Percentiles rank a stretch among this genome's conserved stretches.
phyloP scores from a whole-genome alignment of 2,888 invertebrate species.

The Hydroisotoma schaefferi region DNA sequence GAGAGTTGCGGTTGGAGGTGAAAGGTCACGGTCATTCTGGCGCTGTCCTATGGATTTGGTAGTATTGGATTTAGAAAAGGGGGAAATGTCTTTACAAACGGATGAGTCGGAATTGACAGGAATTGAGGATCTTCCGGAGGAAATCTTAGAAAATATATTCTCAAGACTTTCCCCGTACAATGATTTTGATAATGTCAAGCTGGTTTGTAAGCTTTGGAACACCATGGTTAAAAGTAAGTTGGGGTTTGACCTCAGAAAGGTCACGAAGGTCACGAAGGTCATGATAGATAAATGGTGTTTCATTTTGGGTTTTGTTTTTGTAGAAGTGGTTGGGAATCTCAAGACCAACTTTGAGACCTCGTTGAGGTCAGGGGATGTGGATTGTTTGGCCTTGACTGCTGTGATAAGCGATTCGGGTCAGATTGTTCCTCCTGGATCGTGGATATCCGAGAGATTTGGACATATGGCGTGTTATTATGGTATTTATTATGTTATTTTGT shows the following conservation, averaged over 20 bases:
- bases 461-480: slow-evolving; percentile 79
- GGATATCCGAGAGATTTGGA: slow-evolving; percentile 87
- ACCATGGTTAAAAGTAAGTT: slow-evolving; percentile 78
- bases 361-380: slow-evolving; percentile 68
- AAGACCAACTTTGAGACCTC: slow-evolving; percentile 72
- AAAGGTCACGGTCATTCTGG: too few relatives aligned
- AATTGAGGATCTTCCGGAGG: slow-evolving; percentile 76
- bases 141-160: slow-evolving; percentile 88
- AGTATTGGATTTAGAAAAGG: too few relatives aligned
- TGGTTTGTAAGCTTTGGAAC: slow-evolving; percentile 84
- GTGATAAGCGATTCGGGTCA: slow-evolving; percentile 25
- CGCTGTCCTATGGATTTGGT: too few relatives aligned
- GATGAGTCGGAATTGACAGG: too few relatives aligned
- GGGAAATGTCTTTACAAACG: too few relatives aligned
- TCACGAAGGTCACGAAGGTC: not conserved
- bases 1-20: too few relatives aligned
- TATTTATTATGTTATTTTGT: slow-evolving; percentile 39
- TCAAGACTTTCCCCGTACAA: slow-evolving; percentile 83
- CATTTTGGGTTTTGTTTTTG: slow-evolving; percentile 47
- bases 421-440: slow-evolving; percentile 59
- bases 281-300: too few relatives aligned
- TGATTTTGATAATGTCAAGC: slow-evolving; percentile 79
- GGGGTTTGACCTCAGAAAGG: slow-evolving; percentile 46
- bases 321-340: slow-evolving; percentile 75
- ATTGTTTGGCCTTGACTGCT: slow-evolving; percentile 62